Evolutionary conservation across 1,140 invertebrate genomes (phyloP).

Genomic region (Chironomus striatipennis): DNA sequence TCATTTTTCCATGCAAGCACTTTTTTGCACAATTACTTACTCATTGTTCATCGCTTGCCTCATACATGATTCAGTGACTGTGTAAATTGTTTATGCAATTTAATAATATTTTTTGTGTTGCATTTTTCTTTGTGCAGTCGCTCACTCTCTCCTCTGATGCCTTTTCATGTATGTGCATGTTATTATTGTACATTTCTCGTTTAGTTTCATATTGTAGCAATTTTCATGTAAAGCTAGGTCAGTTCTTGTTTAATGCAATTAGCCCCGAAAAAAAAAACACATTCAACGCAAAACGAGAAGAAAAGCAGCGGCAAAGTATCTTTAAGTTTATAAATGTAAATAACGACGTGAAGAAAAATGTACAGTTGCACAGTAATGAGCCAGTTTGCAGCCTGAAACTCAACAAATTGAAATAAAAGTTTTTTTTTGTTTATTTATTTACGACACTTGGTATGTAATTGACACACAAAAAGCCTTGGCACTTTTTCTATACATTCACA

Average conservation of each 20-base stretch:
- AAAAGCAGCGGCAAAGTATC: not conserved
- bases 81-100: constrained; percentile 9
- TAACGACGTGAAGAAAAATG: not conserved
- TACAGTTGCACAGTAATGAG: not conserved
- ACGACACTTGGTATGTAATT: not conserved
- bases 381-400: not conserved
- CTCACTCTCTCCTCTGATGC: no score
- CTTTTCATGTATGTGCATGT: not conserved
- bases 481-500: not conserved
- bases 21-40: constrained; percentile 7
- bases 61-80: not conserved
- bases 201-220: not conserved
- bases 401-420: not conserved
- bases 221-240: constrained; percentile 21
- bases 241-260: constrained; percentile 7
- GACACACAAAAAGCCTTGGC: not conserved
- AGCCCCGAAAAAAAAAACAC: not conserved
- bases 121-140: no score
- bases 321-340: no score
- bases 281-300: not conserved
- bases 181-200: constrained; percentile 6
- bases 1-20: not conserved
- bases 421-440: constrained; percentile 18
- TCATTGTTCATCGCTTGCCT: not conserved
- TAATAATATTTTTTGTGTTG: not conserved